Percentiles rank a stretch among this genome's conserved stretches.
These are phyloP conservation scores for Lateolabrax maculatus DNA, from an alignment of 2,797 vertebrate genomes.

Conservation along the genomic window DNA sequence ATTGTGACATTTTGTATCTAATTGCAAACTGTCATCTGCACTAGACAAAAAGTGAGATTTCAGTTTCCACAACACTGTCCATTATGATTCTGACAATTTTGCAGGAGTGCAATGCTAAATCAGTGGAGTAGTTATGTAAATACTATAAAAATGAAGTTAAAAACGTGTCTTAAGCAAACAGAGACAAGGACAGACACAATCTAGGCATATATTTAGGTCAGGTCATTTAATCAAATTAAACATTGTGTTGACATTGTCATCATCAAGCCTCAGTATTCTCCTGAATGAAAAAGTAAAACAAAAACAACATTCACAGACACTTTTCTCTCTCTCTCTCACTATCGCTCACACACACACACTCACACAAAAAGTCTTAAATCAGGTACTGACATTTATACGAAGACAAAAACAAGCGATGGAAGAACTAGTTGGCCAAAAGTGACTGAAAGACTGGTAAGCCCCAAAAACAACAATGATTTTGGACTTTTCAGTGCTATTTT, in stretches of 20 bases:
- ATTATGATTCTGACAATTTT: background rate
- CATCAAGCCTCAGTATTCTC: conserved; percentile 46
- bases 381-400: conserved; percentile 19
- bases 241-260: conserved; percentile 43
- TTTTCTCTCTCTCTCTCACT: background rate
- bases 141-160: background rate
- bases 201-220: conserved; percentile 25
- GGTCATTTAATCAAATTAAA: conserved; percentile 68
- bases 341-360: background rate
- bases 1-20: no score
- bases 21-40: no score
- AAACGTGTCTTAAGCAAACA: background rate
- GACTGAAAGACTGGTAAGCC: conserved; percentile 6
- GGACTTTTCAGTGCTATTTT: conserved; percentile 32
- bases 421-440: conserved; percentile 12
- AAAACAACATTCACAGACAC: conserved; percentile 25
- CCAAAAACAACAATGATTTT: conserved; percentile 2
- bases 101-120: background rate
- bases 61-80: no score
- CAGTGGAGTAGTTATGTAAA: background rate
- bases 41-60: no score
- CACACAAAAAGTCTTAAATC: conserved; percentile 28
- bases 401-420: conserved; percentile 33
- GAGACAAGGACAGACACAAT: conserved; percentile 4
- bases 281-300: conserved; percentile 54